Evolutionary conservation across 1,140 invertebrate species (phyloP), one percentile per base, ranked within the genome.

Genomic region (Caenorhabditis briggsae): DNA sequence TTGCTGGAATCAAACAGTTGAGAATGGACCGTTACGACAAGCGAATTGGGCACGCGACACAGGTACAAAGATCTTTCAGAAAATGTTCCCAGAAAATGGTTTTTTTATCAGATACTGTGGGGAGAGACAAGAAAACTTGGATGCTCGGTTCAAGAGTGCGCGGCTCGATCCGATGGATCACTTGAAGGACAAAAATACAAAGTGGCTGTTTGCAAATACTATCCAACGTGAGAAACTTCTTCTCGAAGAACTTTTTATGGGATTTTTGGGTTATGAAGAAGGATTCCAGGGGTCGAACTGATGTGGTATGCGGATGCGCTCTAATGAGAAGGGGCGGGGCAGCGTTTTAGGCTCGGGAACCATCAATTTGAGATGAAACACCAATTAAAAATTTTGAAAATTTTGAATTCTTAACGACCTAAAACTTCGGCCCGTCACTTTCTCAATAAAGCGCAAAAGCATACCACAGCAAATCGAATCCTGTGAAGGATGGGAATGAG

Each of bases 151-250:
- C 70, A 78, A 50, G 70, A 78, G 70, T 78, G 70, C 46, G 9
- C 70, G 14, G 46, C 70, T 50, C 70, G 70, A 78, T 14, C 48
- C 7, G 70, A 78, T n/a, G 70, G 70, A 41, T 78, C 70, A 50
- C 70, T 78, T 53, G 70, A 25, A 46, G 70, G 70, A 78, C 70
- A 78, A 50, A 78, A 78, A 20, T 50, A 53, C 70, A 78, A 78
- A 53, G 70, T 78, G 70, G 70, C 70, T 50, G 70, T 78, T 23
- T 78, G 70, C 46, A 78, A 78, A 78, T 78, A 78, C 70, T 50
- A 78, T 78, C 70, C 70, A 23, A 78, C 70, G 70, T 78, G 70
- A 78, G 70, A 78, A 78, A 11, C n/a, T 70, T 70, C 14, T 1
- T 8, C 41, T 46, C 25, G 43, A n/a, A 70, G 33, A 33, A 33